Conservation (phyloP, 2,888 invertebrate genomes). For the Acleris laterana region DNA sequence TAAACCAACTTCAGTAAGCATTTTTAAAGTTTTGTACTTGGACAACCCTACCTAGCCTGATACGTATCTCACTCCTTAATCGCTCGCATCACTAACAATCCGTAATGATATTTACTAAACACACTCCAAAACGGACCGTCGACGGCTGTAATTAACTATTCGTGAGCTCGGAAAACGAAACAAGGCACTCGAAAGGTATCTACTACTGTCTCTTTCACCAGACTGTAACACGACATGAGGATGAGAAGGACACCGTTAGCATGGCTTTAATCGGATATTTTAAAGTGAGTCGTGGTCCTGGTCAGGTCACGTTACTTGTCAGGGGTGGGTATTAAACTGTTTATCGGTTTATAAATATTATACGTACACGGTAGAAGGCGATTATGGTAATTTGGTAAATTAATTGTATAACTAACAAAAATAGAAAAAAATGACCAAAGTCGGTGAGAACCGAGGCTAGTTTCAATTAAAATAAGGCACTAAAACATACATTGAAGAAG, state of each 20-base stretch:
- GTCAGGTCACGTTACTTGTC: constrained; percentile 43
- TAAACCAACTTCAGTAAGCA: neutral
- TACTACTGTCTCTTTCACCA: no score
- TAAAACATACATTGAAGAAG: no score
- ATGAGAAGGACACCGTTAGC: no score
- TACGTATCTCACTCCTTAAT: constrained; percentile 68
- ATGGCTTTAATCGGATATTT: no score
- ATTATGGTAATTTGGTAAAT: constrained; percentile 30
- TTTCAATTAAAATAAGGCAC: neutral
- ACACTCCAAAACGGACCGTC: constrained; percentile 63
- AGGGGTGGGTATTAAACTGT: constrained; percentile 38
- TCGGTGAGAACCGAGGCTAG: neutral
- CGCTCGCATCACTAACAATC: constrained; percentile 67
- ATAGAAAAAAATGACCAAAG: neutral
- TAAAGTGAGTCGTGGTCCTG: neutral
- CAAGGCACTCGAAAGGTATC: no score
- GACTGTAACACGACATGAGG: no score
- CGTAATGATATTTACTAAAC: constrained; percentile 69
- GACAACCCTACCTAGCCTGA: constrained; percentile 48
- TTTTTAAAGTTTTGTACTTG: neutral
- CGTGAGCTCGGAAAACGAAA: constrained; percentile 42
- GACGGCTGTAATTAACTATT: constrained; percentile 61
- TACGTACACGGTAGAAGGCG: constrained; percentile 30
- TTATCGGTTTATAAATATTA: constrained; percentile 40
- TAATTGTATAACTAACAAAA: constrained; percentile 20